These are phyloP conservation scores for Bugulina stolonifera DNA, from an alignment of 2,888 invertebrate species.

Conservation along the genomic window DNA sequence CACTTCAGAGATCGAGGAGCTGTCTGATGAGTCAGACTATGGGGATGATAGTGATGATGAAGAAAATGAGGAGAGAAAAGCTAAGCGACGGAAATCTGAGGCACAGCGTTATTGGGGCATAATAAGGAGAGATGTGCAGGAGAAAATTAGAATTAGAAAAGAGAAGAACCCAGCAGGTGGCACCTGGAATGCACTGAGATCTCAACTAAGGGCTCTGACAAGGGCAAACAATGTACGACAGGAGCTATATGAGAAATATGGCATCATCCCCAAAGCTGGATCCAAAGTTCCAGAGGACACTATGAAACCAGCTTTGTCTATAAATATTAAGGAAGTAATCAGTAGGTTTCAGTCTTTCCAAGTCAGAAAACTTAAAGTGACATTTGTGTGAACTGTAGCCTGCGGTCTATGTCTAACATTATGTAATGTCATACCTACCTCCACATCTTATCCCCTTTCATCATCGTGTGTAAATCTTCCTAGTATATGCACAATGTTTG, in stretches of 20 bases:
- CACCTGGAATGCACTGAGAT: slow-evolving; percentile 15
- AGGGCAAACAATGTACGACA: slow-evolving; percentile 19
- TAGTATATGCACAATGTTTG: no score
- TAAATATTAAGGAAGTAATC: slow-evolving; percentile 13
- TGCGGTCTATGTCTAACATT: no score
- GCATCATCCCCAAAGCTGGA: slow-evolving; percentile 13
- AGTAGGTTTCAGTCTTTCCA: slow-evolving; percentile 16
- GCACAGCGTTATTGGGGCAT: slow-evolving; percentile 13
- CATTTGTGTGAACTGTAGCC: no score
- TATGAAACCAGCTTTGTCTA: neutral
- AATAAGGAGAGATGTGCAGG: slow-evolving; percentile 14
- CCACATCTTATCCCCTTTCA: no score
- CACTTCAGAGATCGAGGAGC: neutral
- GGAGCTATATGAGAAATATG: slow-evolving; percentile 23
- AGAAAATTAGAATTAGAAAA: slow-evolving; percentile 24
- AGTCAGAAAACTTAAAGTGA: slow-evolving; percentile 17
- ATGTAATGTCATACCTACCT: no score
- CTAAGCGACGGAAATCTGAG: neutral
- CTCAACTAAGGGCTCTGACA: slow-evolving; percentile 21
- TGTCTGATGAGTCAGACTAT: slow-evolving; percentile 13
- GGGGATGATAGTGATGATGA: slow-evolving; percentile 15
- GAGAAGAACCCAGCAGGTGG: slow-evolving; percentile 19
- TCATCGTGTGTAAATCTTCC: no score
- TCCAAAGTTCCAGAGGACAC: neutral
- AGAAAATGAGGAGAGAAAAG: slow-evolving; percentile 7